Conservation (phyloP, 2,888 invertebrate genomes). For the Seira sanloemensis region DNA sequence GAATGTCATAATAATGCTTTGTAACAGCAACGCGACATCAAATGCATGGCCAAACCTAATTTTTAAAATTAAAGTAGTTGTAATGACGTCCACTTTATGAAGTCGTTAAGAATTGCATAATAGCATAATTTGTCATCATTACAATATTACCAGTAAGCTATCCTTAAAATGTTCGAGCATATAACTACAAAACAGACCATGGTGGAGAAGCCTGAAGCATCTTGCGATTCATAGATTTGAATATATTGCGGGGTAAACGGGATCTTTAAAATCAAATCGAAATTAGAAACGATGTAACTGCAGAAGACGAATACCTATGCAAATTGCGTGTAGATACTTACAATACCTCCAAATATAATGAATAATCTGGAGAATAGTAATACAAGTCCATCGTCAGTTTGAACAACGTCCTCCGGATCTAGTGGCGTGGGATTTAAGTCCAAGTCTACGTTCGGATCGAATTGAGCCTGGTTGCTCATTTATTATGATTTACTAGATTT, state of each 20-base stretch:
- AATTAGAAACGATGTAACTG: no score
- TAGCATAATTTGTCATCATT: background rate
- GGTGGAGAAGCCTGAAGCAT: conserved; percentile 62
- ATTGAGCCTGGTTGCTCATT: no score
- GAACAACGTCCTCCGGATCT: no score
- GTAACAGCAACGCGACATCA: conserved; percentile 54
- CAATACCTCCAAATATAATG: conserved; percentile 41
- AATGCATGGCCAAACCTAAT: conserved; percentile 64
- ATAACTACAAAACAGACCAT: conserved; percentile 61
- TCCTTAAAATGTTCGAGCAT: conserved; percentile 59
- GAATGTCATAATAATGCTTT: conserved; percentile 60
- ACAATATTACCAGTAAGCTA: conserved; percentile 65
- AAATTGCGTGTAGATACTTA: no score
- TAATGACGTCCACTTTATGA: background rate
- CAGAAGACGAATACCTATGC: no score
- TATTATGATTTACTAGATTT: no score
- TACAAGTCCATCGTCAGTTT: background rate
- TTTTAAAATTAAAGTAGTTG: background rate
- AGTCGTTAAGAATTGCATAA: background rate
- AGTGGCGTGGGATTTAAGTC: no score
- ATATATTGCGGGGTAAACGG: conserved; percentile 69
- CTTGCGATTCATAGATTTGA: conserved; percentile 44
- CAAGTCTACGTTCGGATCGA: no score
- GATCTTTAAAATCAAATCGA: no score
- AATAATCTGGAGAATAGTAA: conserved; percentile 11